A percentile compares a stretch with the other conserved stretches of the same genome.
These are phyloP conservation scores for Villa cingulata DNA, from an alignment of 2,888 invertebrate genomes.

Conservation along the genomic window DNA sequence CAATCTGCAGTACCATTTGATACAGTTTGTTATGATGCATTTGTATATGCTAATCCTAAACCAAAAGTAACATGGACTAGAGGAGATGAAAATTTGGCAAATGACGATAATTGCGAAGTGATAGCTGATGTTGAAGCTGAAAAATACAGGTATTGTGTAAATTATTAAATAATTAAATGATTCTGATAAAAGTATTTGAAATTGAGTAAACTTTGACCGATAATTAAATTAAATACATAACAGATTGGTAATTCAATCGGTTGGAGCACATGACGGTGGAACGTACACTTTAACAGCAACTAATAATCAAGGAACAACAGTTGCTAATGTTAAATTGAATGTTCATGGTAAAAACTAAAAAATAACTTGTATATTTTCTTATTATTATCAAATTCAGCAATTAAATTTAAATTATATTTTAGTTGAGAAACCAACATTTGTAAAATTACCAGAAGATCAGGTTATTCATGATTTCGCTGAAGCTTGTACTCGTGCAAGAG, in stretches of 20 bases:
- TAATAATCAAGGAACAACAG: slow-evolving; percentile 62
- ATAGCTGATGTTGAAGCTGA: slow-evolving; percentile 35
- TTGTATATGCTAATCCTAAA: slow-evolving; percentile 77
- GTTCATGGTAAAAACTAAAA: slow-evolving; percentile 51
- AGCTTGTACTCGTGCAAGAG: slow-evolving; percentile 53
- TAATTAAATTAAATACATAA: no score
- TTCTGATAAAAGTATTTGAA: slow-evolving; percentile 15
- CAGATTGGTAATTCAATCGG: slow-evolving; percentile 56
- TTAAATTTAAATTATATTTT: slow-evolving; percentile 9
- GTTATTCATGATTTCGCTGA: slow-evolving; percentile 58
- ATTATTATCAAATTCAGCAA: no score
- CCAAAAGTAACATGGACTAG: slow-evolving; percentile 71
- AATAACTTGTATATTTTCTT: slow-evolving; percentile 4
- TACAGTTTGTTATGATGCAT: slow-evolving; percentile 62
- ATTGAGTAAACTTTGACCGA: slow-evolving; percentile 8
- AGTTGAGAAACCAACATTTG: slow-evolving; percentile 67
- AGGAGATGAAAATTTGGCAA: slow-evolving; percentile 32
- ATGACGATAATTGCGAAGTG: slow-evolving; percentile 35
- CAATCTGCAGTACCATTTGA: slow-evolving; percentile 62
- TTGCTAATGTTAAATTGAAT: slow-evolving; percentile 52
- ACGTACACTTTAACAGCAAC: slow-evolving; percentile 63
- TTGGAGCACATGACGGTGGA: slow-evolving; percentile 60
- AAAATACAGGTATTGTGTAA: slow-evolving; percentile 32
- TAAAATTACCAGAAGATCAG: slow-evolving; percentile 53
- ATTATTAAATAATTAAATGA: no score